A percentile compares a stretch with the other conserved stretches of the same genome.
Conservation (phyloP, 2,888 invertebrate genomes). For the Heliconius sara region DNA sequence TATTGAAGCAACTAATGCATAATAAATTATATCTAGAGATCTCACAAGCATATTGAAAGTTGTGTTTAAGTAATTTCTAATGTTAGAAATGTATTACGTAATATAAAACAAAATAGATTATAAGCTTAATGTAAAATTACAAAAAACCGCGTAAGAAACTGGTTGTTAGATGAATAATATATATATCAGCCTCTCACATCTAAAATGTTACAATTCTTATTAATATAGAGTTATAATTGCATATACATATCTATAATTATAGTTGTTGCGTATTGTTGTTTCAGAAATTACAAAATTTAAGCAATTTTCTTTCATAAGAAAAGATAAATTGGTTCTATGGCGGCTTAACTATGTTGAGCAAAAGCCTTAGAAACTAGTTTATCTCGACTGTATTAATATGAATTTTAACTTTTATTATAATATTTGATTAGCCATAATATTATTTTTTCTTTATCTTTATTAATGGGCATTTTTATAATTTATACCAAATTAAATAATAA, state of each 20-base stretch:
- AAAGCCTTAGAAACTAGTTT: not conserved
- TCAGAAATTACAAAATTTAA: not conserved
- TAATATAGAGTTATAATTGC: slow-evolving; percentile 17
- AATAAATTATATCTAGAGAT: slow-evolving; percentile 17
- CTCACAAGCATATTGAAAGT: slow-evolving; percentile 20
- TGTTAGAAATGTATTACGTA: slow-evolving; percentile 5
- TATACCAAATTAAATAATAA: not conserved
- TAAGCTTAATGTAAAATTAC: slow-evolving; percentile 20
- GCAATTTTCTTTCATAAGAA: not conserved
- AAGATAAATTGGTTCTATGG: not conserved
- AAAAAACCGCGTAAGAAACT: slow-evolving; percentile 25
- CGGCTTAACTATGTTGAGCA: not conserved
- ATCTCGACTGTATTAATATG: not conserved
- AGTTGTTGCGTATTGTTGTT: slow-evolving; percentile 16
- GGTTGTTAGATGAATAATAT: slow-evolving; percentile 24
- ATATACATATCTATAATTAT: slow-evolving; percentile 25
- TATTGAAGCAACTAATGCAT: slow-evolving; percentile 6
- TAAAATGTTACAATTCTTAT: slow-evolving; percentile 24
- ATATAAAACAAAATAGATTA: slow-evolving; percentile 7
- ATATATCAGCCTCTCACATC: slow-evolving; percentile 39
- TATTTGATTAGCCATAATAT: not conserved
- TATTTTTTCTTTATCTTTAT: not conserved
- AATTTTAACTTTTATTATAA: not conserved
- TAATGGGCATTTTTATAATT: slow-evolving; percentile 3
- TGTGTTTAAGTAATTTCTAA: slow-evolving; percentile 22